These are phyloP conservation scores for Petaurus breviceps DNA, from an alignment of 2,113 vertebrate genomes.

Conservation along the genomic window DNA sequence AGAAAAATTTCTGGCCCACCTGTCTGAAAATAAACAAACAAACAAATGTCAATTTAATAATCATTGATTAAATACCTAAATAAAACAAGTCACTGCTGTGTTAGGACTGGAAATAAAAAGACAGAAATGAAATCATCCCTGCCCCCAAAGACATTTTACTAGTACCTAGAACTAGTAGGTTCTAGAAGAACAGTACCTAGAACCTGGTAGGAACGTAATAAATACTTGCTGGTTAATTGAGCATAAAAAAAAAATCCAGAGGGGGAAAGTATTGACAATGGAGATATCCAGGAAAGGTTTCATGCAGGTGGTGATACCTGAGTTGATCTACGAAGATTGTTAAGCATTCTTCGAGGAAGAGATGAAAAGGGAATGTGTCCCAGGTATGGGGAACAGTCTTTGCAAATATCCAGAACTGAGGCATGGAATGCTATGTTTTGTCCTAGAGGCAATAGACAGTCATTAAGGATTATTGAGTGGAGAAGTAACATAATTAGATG, in stretches of 20 bases:
- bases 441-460: neutral
- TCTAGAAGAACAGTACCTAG: neutral
- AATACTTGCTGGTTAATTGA: neutral
- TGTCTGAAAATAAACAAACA: constrained; percentile 26
- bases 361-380: neutral
- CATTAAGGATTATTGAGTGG: neutral
- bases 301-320: neutral
- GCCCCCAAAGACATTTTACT: neutral
- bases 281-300: neutral
- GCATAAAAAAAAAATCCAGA: neutral
- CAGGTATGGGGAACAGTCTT: neutral
- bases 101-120: neutral
- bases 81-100: neutral
- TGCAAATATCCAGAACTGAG: neutral
- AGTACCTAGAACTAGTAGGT: neutral
- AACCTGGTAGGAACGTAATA: neutral
- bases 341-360: neutral
- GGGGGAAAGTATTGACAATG: neutral
- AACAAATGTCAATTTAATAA: neutral
- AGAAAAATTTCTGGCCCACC: constrained; percentile 33
- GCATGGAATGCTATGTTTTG: neutral
- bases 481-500: neutral
- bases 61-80: neutral
- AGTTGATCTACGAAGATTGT: neutral
- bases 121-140: neutral